Conservation (phyloP, 2,888 invertebrate species). For the Philonicus albiceps region DNA sequence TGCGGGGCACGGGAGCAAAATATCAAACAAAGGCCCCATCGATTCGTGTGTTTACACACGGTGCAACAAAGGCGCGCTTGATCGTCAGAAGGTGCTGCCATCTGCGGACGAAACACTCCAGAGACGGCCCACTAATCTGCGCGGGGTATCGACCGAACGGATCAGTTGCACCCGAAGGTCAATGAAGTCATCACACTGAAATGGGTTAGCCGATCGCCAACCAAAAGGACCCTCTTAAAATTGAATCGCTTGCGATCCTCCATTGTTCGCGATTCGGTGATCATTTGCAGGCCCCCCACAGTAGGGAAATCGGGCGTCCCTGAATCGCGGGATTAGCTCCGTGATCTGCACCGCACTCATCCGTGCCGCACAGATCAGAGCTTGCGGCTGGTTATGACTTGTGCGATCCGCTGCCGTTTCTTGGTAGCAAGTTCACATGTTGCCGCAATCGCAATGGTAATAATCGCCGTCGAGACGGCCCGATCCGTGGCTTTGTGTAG, state of each 20-base stretch:
- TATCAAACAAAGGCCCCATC: not conserved
- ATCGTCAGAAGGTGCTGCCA: not conserved
- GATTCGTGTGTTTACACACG: not conserved
- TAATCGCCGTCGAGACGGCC: not conserved
- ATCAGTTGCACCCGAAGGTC: slow-evolving; percentile 2
- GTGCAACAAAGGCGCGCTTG: not conserved
- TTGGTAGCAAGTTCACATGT: slow-evolving; percentile 22
- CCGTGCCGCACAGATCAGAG: not conserved
- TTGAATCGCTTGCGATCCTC: not conserved
- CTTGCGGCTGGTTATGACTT: not conserved
- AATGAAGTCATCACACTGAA: slow-evolving; percentile 2
- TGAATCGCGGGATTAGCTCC: not conserved
- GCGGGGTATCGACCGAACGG: not conserved
- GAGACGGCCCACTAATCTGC: not conserved
- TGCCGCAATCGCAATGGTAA: not conserved
- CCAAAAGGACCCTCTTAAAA: not conserved
- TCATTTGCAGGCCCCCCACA: not conserved
- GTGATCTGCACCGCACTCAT: slow-evolving; percentile 6
- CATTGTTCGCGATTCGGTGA: not conserved
- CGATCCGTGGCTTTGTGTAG: not conserved
- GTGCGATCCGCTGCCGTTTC: not conserved
- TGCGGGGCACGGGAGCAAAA: not conserved
- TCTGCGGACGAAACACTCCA: not conserved
- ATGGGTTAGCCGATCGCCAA: not conserved
- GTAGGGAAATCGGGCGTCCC: not conserved